Evolutionary conservation across 2,113 vertebrate species (phyloP).

Genomic region (Engraulis encrasicolus): DNA sequence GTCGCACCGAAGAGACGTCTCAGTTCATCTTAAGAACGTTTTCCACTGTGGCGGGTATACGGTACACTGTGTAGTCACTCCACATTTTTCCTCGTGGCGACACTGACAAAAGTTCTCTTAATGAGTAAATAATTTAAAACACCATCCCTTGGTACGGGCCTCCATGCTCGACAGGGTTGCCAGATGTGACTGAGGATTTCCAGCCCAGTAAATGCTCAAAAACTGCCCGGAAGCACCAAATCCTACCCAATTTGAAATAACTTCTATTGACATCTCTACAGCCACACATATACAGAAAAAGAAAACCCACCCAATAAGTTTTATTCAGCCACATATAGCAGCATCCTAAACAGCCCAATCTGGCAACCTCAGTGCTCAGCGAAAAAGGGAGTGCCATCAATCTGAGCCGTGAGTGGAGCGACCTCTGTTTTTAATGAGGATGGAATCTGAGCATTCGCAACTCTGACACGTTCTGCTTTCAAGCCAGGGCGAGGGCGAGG

Average conservation of each 20-base stretch:
- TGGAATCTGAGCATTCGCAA: constrained; percentile 50
- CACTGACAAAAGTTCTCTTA: constrained; percentile 52
- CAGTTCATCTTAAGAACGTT: constrained; percentile 7
- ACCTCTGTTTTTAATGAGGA: constrained; percentile 57
- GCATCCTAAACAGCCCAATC: too few relatives aligned
- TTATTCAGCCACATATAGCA: too few relatives aligned
- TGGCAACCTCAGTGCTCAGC: too few relatives aligned
- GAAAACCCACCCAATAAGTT: too few relatives aligned
- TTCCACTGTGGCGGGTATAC: not conserved
- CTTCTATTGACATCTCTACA: too few relatives aligned
- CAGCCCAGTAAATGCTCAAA: too few relatives aligned
- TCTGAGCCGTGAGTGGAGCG: constrained; percentile 49
- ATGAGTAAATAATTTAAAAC: constrained; percentile 65
- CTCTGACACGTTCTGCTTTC: constrained; percentile 50
- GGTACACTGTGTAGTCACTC: not conserved
- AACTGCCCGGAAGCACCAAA: too few relatives aligned
- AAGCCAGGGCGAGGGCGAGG: not conserved
- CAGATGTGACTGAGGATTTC: too few relatives aligned
- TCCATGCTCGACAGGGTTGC: constrained; percentile 52
- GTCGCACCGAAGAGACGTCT: not conserved
- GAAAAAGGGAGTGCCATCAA: too few relatives aligned
- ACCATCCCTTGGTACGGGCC: constrained; percentile 44
- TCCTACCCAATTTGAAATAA: too few relatives aligned
- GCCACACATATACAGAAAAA: too few relatives aligned
- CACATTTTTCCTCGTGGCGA: constrained; percentile 49